These are phyloP conservation scores for Drosophila pectinifera DNA, from an alignment of 1,140 invertebrate species.

Conservation along the genomic window DNA sequence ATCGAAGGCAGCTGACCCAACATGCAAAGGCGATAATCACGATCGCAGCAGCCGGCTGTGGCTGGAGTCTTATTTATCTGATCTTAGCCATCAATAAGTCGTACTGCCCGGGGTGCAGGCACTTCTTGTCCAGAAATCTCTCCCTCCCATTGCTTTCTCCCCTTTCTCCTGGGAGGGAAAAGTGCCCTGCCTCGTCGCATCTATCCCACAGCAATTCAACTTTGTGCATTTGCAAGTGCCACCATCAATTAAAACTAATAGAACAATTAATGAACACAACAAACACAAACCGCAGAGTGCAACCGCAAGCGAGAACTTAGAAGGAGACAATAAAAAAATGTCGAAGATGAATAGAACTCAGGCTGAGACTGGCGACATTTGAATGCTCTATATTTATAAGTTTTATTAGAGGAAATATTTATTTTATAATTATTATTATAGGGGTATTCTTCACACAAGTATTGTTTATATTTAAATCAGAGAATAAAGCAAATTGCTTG, in stretches of 20 bases:
- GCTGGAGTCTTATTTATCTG: conserved; percentile 61
- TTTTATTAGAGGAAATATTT: neutral
- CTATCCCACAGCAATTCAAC: conserved; percentile 56
- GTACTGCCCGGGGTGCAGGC: conserved; percentile 14
- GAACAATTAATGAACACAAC: conserved; percentile 72
- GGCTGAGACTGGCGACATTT: neutral
- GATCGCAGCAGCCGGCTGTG: conserved; percentile 28
- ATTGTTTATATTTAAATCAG: no score
- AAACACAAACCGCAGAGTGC: conserved; percentile 59
- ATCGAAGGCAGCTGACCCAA: conserved; percentile 49
- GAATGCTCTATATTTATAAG: conserved; percentile 10
- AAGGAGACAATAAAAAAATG: conserved; percentile 44
- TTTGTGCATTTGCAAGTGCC: conserved; percentile 65
- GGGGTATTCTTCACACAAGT: no score
- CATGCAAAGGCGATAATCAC: conserved; percentile 57
- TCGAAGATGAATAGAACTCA: conserved; percentile 36
- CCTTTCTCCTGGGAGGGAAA: conserved; percentile 6
- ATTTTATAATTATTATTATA: no score
- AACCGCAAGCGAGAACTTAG: conserved; percentile 59
- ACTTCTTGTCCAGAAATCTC: conserved; percentile 4
- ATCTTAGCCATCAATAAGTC: conserved; percentile 65
- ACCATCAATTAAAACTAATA: conserved; percentile 81
- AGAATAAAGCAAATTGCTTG: no score
- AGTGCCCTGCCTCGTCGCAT: conserved; percentile 23
- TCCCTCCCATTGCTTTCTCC: neutral